Base-by-base conservation (phyloP, 2,797 vertebrate species). In the Parotocinclus haroldoi region DNA sequence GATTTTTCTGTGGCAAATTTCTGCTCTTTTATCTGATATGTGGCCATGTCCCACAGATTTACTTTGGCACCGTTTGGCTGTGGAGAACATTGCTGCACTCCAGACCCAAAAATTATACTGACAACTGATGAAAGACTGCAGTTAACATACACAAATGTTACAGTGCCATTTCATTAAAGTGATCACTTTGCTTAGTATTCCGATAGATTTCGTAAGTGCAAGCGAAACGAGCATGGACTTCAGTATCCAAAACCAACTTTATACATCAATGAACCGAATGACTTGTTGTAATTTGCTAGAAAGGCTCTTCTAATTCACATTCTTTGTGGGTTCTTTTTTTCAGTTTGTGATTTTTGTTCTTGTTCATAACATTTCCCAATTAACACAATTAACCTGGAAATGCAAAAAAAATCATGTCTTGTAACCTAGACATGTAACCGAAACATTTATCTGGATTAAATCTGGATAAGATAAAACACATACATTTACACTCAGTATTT, bases 1-100 rank as follows among this genome's bases (percentile, higher is more conserved):
- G 56, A 55, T 68, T 56, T 59, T 74, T 66, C 42, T 45, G 14
- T 58, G 69, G 68, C 68, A 69, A 68, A 73, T 71, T 79, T 81
- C 69, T 72, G 62, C 72, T 73, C 68, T 66, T 68, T 74, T 74
- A 64, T 76, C 69, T 80, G 72, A 72, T 69, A 68, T 56, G 58
- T 71, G 72, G 48, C 76, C 44, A 63, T 52, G 74, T 74, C 77
- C 75, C 58, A 68, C 69, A 71, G 56, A 63, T 78, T 78, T 77
- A 72, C 68, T 74, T 78, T 81, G 80, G 75, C 75, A 74, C 63
- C 39, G 42, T 14, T 58, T 36, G 37, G 49, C 57, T 75, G 74
- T 18, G 27, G 55, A 60, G 68, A 74, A 64, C 74, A 72, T n/a
- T 12, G 10, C 54, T 72, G 57, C 11, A 14, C 63, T 48, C 48